Base-by-base conservation (phyloP, 2,888 invertebrate species). In the Lepas anatifera region DNA sequence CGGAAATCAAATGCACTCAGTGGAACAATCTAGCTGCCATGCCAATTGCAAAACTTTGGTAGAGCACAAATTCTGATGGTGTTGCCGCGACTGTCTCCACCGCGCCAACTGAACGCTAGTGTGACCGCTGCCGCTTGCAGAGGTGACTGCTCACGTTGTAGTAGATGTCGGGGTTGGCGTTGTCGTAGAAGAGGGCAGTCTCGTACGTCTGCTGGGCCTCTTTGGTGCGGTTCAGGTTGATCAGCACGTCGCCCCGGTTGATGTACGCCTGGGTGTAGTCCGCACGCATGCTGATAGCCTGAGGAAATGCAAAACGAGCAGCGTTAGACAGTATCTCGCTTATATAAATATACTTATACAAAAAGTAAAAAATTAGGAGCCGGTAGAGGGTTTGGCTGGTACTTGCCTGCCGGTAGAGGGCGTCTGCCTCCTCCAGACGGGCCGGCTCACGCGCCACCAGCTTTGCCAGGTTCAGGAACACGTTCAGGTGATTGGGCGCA, bases 261-360 rank as follows among this genome's bases (percentile, higher is more conserved):
- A 97, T 97, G 79, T 97, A 97, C 11, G 96, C 97, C 80, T 95
- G 92, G 0, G 93, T 88, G 79, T 95, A 95, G 83, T 97, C 96
- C 1, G 95, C 89, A 74, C 97, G 84, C 97, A 97, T 97, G 78
- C 95, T 94, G 75, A 97, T 96, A 18, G 96, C 97, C n/a, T n/a
- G n/a, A n/a, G n/a, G n/a, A n/a, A n/a, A n/a, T n/a, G n/a, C n/a
- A n/a, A n/a, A n/a, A n/a, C n/a, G n/a, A n/a, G n/a, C n/a, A n/a
- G n/a, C n/a, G n/a, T n/a, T n/a, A n/a, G n/a, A n/a, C n/a, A n/a
- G n/a, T n/a, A n/a, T n/a, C n/a, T n/a, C n/a, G n/a, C n/a, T n/a
- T n/a, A n/a, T n/a, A n/a, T n/a, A n/a, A n/a, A n/a, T n/a, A n/a
- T n/a, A n/a, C n/a, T n/a, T n/a, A n/a, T n/a, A n/a, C n/a, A n/a